phyloP scores from a whole-genome alignment of 2,113 vertebrate genomes.

The Baryphthengus martii region DNA sequence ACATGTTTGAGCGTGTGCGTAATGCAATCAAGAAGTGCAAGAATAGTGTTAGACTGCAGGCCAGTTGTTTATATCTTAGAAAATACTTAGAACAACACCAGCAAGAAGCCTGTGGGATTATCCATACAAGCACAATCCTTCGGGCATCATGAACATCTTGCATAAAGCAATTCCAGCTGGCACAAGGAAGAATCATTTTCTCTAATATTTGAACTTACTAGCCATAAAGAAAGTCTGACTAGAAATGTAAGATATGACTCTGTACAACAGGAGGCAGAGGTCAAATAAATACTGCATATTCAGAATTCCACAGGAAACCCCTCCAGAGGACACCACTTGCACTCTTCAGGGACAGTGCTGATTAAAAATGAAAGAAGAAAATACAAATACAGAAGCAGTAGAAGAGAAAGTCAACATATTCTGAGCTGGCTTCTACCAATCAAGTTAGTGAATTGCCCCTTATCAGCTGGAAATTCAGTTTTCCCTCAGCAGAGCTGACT shows the following conservation, averaged over 20 bases:
- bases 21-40: neutral
- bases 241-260: neutral
- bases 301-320: neutral
- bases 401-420: neutral
- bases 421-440: neutral
- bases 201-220: neutral
- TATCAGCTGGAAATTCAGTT: neutral
- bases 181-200: neutral
- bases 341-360: neutral
- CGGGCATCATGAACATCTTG: neutral
- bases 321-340: neutral
- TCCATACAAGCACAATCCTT: neutral
- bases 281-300: conserved; percentile 7
- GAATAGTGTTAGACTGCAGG: neutral
- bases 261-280: neutral
- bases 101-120: neutral
- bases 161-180: neutral
- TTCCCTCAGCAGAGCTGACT: neutral
- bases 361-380: conserved; percentile 25
- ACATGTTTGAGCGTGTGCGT: neutral
- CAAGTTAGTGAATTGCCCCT: neutral
- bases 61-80: neutral
- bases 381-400: neutral
- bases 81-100: neutral
- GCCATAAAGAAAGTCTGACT: neutral